These are phyloP conservation scores for Carassius carassius DNA, from an alignment of 2,113 vertebrate genomes.

Conservation along the genomic window DNA sequence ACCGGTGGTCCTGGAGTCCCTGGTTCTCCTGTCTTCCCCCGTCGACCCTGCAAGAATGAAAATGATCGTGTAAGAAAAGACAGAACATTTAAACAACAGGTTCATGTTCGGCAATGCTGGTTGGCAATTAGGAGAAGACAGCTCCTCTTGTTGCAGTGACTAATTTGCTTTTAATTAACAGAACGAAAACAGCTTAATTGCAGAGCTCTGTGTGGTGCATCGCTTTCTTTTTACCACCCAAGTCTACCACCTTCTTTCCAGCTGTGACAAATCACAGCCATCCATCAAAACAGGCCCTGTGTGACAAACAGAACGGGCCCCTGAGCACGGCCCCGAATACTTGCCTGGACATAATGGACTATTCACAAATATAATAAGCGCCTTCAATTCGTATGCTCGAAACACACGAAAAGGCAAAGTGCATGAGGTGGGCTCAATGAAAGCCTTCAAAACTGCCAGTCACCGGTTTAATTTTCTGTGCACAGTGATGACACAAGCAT, in stretches of 20 bases:
- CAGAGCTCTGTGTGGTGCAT: constrained; percentile 71
- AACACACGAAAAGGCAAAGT: constrained; percentile 18
- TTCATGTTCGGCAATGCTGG: constrained; percentile 12
- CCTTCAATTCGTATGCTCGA: constrained; percentile 2
- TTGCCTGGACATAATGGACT: constrained; percentile 4
- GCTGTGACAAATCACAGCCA: constrained; percentile 65
- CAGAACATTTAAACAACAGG: constrained; percentile 52
- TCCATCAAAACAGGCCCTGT: constrained; percentile 68
- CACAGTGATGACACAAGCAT: neutral
- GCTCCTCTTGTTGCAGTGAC: constrained; percentile 68
- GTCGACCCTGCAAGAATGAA: constrained; percentile 67
- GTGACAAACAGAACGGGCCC: constrained; percentile 37
- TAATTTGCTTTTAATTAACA: constrained; percentile 80
- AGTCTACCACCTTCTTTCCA: constrained; percentile 68
- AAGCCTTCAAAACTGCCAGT: constrained; percentile 27
- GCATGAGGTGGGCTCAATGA: constrained; percentile 8
- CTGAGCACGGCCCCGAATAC: neutral
- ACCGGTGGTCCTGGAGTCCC: constrained; percentile 72
- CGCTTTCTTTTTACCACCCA: constrained; percentile 68
- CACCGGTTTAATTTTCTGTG: constrained; percentile 21
- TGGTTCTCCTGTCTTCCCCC: constrained; percentile 73
- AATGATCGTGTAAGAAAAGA: constrained; percentile 3
- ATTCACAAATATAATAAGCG: constrained; percentile 37
- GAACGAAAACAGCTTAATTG: constrained; percentile 78
- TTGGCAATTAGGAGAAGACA: constrained; percentile 29